Evolutionary conservation across 2,797 vertebrate species (phyloP).

Genomic region (Apogon talboti): DNA sequence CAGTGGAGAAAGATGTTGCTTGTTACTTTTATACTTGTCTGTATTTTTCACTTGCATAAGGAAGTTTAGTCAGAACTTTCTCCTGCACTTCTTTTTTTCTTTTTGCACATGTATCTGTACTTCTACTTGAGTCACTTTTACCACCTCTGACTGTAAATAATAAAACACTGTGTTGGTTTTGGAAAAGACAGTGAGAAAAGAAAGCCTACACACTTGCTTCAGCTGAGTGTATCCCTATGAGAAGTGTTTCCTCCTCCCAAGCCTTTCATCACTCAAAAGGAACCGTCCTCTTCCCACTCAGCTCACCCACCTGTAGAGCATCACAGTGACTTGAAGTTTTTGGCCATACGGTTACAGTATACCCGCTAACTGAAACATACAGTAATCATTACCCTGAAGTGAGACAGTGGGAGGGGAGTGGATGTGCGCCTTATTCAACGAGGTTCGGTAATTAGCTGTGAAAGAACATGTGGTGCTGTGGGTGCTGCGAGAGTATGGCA

Average conservation of each 20-base stretch:
- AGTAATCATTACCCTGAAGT: slow-evolving; percentile 59
- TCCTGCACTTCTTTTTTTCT: no score
- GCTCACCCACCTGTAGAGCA: slow-evolving; percentile 59
- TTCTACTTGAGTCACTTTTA: slow-evolving; percentile 10
- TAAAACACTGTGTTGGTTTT: slow-evolving; percentile 25
- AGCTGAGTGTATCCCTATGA: slow-evolving; percentile 31
- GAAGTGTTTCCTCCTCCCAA: slow-evolving; percentile 48
- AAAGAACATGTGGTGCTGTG: slow-evolving; percentile 66
- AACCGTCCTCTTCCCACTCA: slow-evolving; percentile 46
- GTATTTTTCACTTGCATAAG: no score
- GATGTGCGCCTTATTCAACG: slow-evolving; percentile 51
- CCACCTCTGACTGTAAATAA: slow-evolving; percentile 16
- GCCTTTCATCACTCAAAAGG: slow-evolving; percentile 51
- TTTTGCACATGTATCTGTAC: neutral
- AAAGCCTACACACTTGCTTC: slow-evolving; percentile 30
- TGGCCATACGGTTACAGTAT: slow-evolving; percentile 21
- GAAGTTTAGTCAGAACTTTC: no score
- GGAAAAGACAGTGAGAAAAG: slow-evolving; percentile 22
- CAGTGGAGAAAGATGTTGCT: no score
- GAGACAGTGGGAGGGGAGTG: slow-evolving; percentile 39
- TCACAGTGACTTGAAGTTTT: slow-evolving; percentile 14
- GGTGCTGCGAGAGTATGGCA: slow-evolving; percentile 62
- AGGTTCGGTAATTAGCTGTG: slow-evolving; percentile 75
- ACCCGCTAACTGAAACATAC: slow-evolving; percentile 49
- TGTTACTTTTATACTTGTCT: no score